A percentile compares a stretch with the other conserved stretches of the same genome.
These are phyloP conservation scores for Hippoglossus hippoglossus DNA, from an alignment of 2,797 vertebrate genomes.

Conservation along the genomic window DNA sequence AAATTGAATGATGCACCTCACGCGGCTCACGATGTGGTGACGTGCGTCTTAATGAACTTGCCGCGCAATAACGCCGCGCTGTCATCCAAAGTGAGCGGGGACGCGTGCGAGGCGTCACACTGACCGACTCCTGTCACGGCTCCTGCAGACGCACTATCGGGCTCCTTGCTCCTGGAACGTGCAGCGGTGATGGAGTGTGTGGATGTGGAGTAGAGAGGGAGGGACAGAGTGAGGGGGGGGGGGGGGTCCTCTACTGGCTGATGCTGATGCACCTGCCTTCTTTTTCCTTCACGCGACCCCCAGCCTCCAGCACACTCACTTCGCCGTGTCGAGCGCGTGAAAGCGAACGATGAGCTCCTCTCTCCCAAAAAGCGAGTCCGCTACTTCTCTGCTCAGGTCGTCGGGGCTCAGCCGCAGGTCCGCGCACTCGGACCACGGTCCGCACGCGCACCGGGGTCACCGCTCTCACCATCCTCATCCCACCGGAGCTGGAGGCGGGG, in stretches of 20 bases:
- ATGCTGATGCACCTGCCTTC: slow-evolving; percentile 58
- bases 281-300: slow-evolving; percentile 23
- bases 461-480: slow-evolving; percentile 58
- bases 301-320: slow-evolving; percentile 44
- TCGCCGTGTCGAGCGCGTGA: slow-evolving; percentile 9
- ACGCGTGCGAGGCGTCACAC: slow-evolving; percentile 24
- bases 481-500: slow-evolving; percentile 56
- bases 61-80: no score
- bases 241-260: slow-evolving; percentile 17
- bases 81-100: not conserved
- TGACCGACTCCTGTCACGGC: slow-evolving; percentile 32
- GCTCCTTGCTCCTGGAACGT: slow-evolving; percentile 17
- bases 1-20: not conserved
- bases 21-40: not conserved
- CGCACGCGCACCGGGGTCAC: slow-evolving; percentile 73
- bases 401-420: slow-evolving; percentile 81
- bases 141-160: slow-evolving; percentile 20
- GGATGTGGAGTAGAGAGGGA: slow-evolving; percentile 30
- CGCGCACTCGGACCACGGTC: slow-evolving; percentile 57
- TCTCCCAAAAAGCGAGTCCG: slow-evolving; percentile 91
- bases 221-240: not conserved
- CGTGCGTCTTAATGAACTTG: no score
- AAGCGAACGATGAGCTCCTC: slow-evolving; percentile 86
- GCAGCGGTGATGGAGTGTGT: slow-evolving; percentile 28
- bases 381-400: slow-evolving; percentile 87